A percentile compares a stretch with the other conserved stretches of the same genome.
phyloP scores from a whole-genome alignment of 2,888 invertebrate species.

The Phaedon cochleariae region DNA sequence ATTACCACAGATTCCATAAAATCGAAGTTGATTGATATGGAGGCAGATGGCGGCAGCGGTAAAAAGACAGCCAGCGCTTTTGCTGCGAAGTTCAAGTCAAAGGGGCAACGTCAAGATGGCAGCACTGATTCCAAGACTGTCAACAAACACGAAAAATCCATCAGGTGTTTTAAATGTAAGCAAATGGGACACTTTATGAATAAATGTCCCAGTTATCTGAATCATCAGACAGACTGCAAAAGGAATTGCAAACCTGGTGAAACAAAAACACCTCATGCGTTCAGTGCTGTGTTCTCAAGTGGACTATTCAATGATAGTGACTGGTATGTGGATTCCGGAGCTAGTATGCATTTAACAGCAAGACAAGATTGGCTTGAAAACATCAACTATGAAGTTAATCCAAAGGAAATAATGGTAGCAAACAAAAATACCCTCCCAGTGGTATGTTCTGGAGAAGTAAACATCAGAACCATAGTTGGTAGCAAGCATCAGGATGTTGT shows the following conservation, averaged over 20 bases:
- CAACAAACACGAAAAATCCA: background rate
- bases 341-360: too few relatives aligned
- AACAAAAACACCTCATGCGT: constrained; percentile 25
- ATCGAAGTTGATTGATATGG: background rate
- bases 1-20: constrained; percentile 1
- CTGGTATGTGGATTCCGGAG: too few relatives aligned
- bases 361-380: too few relatives aligned
- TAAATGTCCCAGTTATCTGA: too few relatives aligned
- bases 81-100: too few relatives aligned
- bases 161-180: constrained; percentile 11
- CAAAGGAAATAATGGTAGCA: constrained; percentile 27
- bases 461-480: constrained; percentile 19
- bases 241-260: background rate
- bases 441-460: constrained; percentile 14
- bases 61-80: too few relatives aligned
- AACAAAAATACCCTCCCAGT: constrained; percentile 23
- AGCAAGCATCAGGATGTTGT: constrained; percentile 10
- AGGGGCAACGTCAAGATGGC: too few relatives aligned
- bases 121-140: background rate
- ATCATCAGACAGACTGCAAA: constrained; percentile 7
- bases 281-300: constrained; percentile 39
- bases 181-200: too few relatives aligned
- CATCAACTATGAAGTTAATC: too few relatives aligned
- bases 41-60: background rate
- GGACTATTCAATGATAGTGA: constrained; percentile 31